A percentile compares a stretch with the other conserved stretches of the same genome.
Conservation (phyloP, 1,140 invertebrate genomes). For the Euborellia annulipes region DNA sequence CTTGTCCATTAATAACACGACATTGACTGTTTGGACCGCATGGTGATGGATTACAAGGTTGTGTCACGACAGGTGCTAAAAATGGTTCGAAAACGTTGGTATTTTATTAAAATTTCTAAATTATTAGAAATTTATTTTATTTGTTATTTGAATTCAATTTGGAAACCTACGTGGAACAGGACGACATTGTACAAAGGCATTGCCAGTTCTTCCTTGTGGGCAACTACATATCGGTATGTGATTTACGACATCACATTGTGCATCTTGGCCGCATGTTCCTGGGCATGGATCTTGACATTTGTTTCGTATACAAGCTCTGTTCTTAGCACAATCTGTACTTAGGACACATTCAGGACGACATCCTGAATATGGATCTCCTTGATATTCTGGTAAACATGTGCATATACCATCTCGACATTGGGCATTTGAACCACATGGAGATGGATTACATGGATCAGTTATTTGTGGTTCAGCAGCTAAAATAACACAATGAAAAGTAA, state of each 20-base stretch:
- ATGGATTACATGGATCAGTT: conserved; percentile 27
- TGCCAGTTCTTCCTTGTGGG: conserved; percentile 43
- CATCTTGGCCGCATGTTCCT: conserved; percentile 52
- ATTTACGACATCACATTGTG: conserved; percentile 45
- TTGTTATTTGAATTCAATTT: background rate
- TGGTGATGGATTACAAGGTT: conserved; percentile 51
- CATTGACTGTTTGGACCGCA: conserved; percentile 57
- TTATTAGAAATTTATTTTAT: background rate
- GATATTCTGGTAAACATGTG: conserved; percentile 30
- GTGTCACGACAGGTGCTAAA: conserved; percentile 17
- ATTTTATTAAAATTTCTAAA: conserved; percentile 12
- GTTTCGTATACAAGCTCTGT: conserved; percentile 48
- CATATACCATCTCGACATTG: conserved; percentile 23
- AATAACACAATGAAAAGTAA: background rate
- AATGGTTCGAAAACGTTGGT: conserved; percentile 22
- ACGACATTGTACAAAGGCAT: conserved; percentile 49
- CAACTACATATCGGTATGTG: conserved; percentile 55
- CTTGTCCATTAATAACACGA: conserved; percentile 32
- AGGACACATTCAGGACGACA: conserved; percentile 62
- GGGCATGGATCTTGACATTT: conserved; percentile 62
- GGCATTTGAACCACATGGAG: conserved; percentile 22
- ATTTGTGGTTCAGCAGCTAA: conserved; percentile 18
- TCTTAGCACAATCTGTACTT: conserved; percentile 55
- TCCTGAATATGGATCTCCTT: conserved; percentile 40
- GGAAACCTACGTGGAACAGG: conserved; percentile 9